Percentiles rank a stretch among this genome's conserved stretches.
These are phyloP conservation scores for Pterophyllum scalare DNA, from an alignment of 2,113 vertebrate species.

Conservation along the genomic window DNA sequence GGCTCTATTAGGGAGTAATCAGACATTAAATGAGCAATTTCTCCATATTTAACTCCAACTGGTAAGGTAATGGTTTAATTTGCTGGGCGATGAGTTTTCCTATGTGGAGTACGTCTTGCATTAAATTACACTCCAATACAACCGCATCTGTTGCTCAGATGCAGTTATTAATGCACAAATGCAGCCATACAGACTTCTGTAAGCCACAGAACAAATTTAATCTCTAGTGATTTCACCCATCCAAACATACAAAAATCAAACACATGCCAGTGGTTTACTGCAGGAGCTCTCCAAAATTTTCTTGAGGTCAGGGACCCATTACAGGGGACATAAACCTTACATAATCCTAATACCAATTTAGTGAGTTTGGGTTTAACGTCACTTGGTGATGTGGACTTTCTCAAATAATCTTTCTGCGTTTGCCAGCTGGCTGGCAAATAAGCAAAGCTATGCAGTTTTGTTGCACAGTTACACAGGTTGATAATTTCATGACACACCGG, in stretches of 20 bases:
- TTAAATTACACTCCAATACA: slow-evolving; percentile 53
- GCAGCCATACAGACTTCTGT: not conserved
- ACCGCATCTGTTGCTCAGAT: slow-evolving; percentile 44
- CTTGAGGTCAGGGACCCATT: not conserved
- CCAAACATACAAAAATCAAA: not conserved
- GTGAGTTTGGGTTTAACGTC: not conserved
- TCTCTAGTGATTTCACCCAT: slow-evolving; percentile 1
- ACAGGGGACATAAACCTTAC: not conserved
- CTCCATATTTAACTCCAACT: slow-evolving; percentile 76
- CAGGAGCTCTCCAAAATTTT: not conserved
- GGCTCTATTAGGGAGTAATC: slow-evolving; percentile 76
- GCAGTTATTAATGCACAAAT: slow-evolving; percentile 6
- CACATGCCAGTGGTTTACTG: not conserved
- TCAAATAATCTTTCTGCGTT: not conserved
- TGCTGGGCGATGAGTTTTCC: slow-evolving; percentile 73
- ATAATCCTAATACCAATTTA: not conserved
- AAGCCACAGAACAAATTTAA: not conserved
- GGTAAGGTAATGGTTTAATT: slow-evolving; percentile 77
- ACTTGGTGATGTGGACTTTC: not conserved
- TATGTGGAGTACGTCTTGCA: slow-evolving; percentile 52
- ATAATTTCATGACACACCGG: not conserved
- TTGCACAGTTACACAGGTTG: not conserved
- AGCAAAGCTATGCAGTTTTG: not conserved
- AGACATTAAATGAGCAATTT: slow-evolving; percentile 80
- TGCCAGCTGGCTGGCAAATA: not conserved